Evolutionary conservation across 64 coral and sea anemone species (phyloP), one percentile per base, ranked within the genome.

Genomic region (Orbicella faveolata): DNA sequence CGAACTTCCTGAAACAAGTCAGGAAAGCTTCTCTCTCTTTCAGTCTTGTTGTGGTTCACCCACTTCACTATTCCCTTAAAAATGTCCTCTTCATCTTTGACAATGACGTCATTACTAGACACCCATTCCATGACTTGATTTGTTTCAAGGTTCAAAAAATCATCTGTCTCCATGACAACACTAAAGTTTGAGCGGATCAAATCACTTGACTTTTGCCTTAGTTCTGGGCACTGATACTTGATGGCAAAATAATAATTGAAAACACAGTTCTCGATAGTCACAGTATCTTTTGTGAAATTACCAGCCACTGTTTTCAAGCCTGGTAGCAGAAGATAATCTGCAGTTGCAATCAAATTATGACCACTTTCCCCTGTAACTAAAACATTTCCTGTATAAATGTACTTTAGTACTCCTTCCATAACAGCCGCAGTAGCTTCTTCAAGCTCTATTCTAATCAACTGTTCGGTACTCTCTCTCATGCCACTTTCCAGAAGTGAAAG

Each of bases 231-330:
- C 17, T 66, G 80, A 36, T 83, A 83, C 80, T 66, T 83, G 14
- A 20, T 34, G 19, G 80, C 57, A 66, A 83, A 83, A 18, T 83
- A 83, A 39, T 83, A 65, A 65, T 65, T 83, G 61, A 65, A 83
- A 0, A 83, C 61, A 65, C 79, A 83, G 79, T 83, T 83, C 57
- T 83, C 13, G 64, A 25, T 30, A 30, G 30, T 30, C 30, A 30
- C 30, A 30, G 30, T 30, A 30, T 30, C 30, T 30, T 30, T 30
- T 30, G 30, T 30, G 30, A 30, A 30, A 30, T 30, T 30, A 30
- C 30, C 30, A 30, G 30, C 61, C 61, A 83, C 16, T 7, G 59
- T 61, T 7, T 61, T 61, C 8, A 63, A 63, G 19, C 13, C 19
- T 19, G 12, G 61, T 7, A 19, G 61, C 1, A 63, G 18, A 65